Base-by-base conservation (phyloP, 2,888 invertebrate genomes). In the Acanthosepion pharaonis region DNA sequence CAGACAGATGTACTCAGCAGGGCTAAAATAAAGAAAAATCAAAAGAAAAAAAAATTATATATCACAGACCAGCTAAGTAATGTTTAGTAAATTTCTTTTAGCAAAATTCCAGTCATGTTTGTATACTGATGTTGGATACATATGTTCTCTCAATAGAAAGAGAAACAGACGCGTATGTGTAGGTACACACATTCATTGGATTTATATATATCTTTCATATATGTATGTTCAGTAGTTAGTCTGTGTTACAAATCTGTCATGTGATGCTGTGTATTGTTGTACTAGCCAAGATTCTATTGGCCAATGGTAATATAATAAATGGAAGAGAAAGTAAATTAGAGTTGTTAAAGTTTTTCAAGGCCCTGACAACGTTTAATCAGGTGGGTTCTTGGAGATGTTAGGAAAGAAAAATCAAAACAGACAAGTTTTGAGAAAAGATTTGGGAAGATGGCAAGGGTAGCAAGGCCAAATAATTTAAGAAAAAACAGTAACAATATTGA, bases 41-140 rank as follows among this genome's bases (percentile, higher is more conserved):
- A 59, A 59, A 23, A 59, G 18, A 18, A 78, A 78, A 78, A 78
- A 33, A 3, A 5, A 8, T 78, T n/a, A 78, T n/a, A 78, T 78
- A 78, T 78, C 78, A 78, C 78, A 78, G 78, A 78, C 78, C 78
- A 78, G 78, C 78, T n/a, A 78, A 78, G 78, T 78, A 78, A 78
- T 78, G n/a, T 18, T n/a, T 78, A 78, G 78, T n/a, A 9, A 78
- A 15, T 78, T 78, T 78, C 8, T 78, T 78, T 55, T 55, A 20
- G 5, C 5, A 78, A 78, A 28, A 28, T 78, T 78, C 55, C 55
- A 55, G 55, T 55, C 55, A 55, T 55, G 55, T 78, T 78, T 78
- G 78, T 78, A n/a, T 78, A 78, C 33, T 5, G 78, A 33, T 78
- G n/a, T 78, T n/a, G 15, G 78, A 5, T n/a, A 78, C 15, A 78